Base-by-base conservation (phyloP, 2,888 invertebrate species). In the Synanthedon formicaeformis region DNA sequence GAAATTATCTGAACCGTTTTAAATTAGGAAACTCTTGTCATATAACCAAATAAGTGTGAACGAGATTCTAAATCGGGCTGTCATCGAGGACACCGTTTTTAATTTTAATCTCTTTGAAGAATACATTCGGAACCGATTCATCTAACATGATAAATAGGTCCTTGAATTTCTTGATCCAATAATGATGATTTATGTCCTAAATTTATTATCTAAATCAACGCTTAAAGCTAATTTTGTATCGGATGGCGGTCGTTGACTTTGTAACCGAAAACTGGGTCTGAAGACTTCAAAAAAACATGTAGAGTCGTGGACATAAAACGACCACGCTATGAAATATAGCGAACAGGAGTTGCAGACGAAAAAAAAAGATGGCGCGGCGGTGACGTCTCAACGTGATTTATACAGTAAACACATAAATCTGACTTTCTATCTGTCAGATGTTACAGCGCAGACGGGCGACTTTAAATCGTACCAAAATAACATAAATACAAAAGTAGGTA, bases 371-470 rank as follows among this genome's bases (percentile, higher is more conserved):
- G 65, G 65, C 62, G 59, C 63, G 62, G 63, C 61, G 60, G 65
- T 78, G 78, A 78, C 77, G 72, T 70, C 71, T 71, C 69, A 68
- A 58, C 70, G 71, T 87, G 88, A 88, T 88, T 88, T 87, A 85
- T 86, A 78, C 81, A 79, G 87, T 86, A 87, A 88, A 88, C 88
- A 87, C 84, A 88, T 88, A 88, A 88, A 88, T 88, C 87, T 78
- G 87, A 85, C 84, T 85, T 45, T 83, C 76, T 78, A 75, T 78
- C 84, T 83, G 84, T 84, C 85, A 81, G 68, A 61, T 56, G 63
- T 45, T 45, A 23, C 49, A 49, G 45, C 13, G 45, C 45, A 45
- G 16, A 49, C 49, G 23, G 23, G 49, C 49, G 45, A 45, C 45
- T 45, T 45, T n/a, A 14, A 34, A 34, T 34, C 34, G 34, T 34